Percentiles rank a stretch among this genome's conserved stretches.
Evolutionary conservation across 2,888 invertebrate genomes (phyloP).

Genomic region (Pristionchus arcanus): DNA sequence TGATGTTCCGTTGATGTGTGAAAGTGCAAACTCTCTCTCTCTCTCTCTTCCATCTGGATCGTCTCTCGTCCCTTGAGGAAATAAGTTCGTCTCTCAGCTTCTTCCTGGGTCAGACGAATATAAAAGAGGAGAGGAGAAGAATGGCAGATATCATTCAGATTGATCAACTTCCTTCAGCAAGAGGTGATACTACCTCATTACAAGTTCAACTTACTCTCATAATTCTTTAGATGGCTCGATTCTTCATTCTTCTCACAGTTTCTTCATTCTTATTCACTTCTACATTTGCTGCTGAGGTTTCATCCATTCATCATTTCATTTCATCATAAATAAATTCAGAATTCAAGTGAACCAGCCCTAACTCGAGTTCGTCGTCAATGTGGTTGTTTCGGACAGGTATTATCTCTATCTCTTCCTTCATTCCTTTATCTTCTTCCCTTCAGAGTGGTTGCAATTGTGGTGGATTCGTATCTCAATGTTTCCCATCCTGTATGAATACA

Average conservation of each 20-base stretch:
- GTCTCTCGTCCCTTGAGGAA: background rate
- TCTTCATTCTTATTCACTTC: background rate
- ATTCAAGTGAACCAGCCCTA: background rate
- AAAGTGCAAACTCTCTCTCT: background rate
- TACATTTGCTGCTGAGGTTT: background rate
- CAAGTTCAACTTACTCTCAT: background rate
- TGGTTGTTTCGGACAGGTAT: conserved; percentile 22
- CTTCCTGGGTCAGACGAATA: background rate
- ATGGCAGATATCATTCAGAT: background rate
- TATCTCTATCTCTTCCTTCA: background rate
- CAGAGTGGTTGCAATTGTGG: conserved; percentile 29
- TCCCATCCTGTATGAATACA: conserved; percentile 20
- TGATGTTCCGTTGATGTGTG: background rate
- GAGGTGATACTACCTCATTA: background rate
- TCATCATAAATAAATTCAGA: background rate
- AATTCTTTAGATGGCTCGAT: background rate
- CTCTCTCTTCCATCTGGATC: background rate
- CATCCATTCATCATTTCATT: background rate
- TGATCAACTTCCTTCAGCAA: background rate
- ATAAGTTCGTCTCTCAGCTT: background rate
- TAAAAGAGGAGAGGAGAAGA: background rate
- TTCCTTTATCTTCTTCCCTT: background rate
- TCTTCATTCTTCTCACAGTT: background rate
- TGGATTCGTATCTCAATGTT: background rate
- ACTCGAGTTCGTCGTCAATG: conserved; percentile 28